Evolutionary conservation across 2,797 vertebrate species (phyloP), one percentile per base, ranked within the genome.

Genomic region (Sebastes elongatus): DNA sequence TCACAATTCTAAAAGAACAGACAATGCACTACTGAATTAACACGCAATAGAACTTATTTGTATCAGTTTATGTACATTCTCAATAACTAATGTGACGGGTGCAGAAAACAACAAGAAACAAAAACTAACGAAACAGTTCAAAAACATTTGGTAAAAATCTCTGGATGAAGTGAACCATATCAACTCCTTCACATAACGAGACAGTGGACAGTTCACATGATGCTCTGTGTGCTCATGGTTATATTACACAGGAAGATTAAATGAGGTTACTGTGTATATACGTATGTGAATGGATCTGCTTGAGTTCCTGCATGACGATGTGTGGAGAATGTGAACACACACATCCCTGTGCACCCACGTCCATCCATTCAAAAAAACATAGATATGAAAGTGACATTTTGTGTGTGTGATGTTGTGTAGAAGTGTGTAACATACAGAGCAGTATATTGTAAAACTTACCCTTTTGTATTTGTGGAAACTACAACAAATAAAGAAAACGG

Each of bases 1-100:
- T 87, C 81, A 86, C 53, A 83, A 38, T 64, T 67, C 22, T 53
- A 67, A 76, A 38, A 80, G 28, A 73, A 52, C 55, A 74, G 23
- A 66, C 32, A 22, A 5, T 10, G 42, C 14, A 32, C 22, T 1
- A 22, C 22, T 30, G 23, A 77, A 76, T 23, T 35, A 38, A 55
- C 28, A 77, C 25, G 25, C 35, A 46, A 52, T 27, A 2, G 1
- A 16, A 59, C 2, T 6, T 46, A 2, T 55, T 38, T 30, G 46
- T n/a, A 56, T 55, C 0, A 20, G 69, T 28, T 16, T n/a, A 35
- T 82, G 55, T 10, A 22, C 6, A 25, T 55, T 65, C 69, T 62
- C 9, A 84, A 62, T 65, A 25, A 80, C 22, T 4, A 5, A 6
- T 9, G 9, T 22, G 33, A 30, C 10, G 4, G 32, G 27, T 78